Evolutionary conservation across 2,113 vertebrate genomes (phyloP).

Genomic region (Toxotes chatareus): DNA sequence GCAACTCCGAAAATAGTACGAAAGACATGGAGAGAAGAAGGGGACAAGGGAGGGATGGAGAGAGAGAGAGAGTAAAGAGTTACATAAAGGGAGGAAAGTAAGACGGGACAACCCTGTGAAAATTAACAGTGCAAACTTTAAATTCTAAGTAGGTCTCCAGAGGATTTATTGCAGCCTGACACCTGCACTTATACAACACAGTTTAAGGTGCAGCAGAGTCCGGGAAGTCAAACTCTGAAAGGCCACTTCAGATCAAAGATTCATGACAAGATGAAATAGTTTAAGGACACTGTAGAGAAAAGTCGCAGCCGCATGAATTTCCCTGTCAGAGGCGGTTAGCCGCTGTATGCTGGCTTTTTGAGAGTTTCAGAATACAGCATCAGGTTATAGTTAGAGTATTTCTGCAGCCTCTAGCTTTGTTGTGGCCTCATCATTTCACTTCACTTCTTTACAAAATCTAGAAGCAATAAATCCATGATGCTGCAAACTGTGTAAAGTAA

Average conservation of each 20-base stretch:
- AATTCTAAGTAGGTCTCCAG: not conserved
- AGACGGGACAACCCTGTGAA: not conserved
- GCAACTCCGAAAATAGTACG: slow-evolving; percentile 48
- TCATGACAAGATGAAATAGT: slow-evolving; percentile 1
- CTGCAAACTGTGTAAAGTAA: no score
- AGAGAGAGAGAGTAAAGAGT: not conserved
- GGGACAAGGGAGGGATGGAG: slow-evolving; percentile 1
- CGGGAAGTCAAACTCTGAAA: not conserved
- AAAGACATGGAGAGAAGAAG: slow-evolving; percentile 24
- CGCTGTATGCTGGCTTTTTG: no score
- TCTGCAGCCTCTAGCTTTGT: no score
- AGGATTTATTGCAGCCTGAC: slow-evolving; percentile 33
- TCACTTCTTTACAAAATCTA: no score
- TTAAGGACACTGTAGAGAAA: slow-evolving; percentile 3
- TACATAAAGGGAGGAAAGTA: not conserved
- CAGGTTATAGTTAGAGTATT: no score
- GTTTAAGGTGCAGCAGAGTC: not conserved
- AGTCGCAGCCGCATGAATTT: not conserved
- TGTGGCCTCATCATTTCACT: no score
- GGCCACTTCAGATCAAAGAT: slow-evolving; percentile 6
- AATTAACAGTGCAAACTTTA: slow-evolving; percentile 22
- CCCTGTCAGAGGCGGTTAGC: not conserved
- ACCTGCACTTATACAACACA: not conserved
- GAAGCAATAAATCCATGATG: no score
- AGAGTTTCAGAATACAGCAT: not conserved